phyloP scores from a whole-genome alignment of 2,113 vertebrate species.

The Eidolon helvum region DNA sequence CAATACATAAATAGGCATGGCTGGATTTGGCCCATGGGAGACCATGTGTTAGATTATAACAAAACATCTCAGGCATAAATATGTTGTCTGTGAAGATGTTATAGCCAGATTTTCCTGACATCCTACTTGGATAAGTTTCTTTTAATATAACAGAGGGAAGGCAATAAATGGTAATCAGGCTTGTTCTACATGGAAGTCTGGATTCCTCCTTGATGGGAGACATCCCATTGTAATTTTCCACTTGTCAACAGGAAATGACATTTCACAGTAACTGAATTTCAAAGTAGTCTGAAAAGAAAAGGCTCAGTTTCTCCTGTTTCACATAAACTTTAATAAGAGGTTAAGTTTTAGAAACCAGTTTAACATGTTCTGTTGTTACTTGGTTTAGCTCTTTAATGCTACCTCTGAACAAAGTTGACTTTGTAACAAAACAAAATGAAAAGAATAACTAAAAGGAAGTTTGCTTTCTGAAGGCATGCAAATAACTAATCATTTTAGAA shows the following conservation, averaged over 20 bases:
- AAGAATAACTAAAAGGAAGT: background rate
- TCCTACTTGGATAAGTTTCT: background rate
- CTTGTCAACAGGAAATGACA: background rate
- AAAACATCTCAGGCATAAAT: background rate
- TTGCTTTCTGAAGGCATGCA: conserved; percentile 1
- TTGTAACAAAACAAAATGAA: background rate
- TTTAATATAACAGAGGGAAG: background rate
- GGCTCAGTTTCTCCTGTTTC: conserved; percentile 13
- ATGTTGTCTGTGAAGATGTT: background rate
- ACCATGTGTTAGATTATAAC: background rate
- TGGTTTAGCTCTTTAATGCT: background rate
- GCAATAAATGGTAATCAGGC: background rate
- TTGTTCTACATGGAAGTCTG: background rate
- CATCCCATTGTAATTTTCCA: background rate
- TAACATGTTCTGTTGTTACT: conserved; percentile 44
- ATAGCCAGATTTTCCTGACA: background rate
- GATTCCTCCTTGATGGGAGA: background rate
- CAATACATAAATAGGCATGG: background rate
- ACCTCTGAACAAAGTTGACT: conserved; percentile 23
- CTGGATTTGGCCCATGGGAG: background rate
- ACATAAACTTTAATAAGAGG: conserved; percentile 15
- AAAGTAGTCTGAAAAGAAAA: conserved; percentile 32
- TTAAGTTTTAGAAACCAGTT: conserved; percentile 60
- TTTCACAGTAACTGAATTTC: conserved; percentile 31
- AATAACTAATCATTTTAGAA: background rate